Percentiles rank a stretch among this genome's conserved stretches.
phyloP scores from a whole-genome alignment of 1,140 invertebrate genomes.

The Orchesella cincta region DNA sequence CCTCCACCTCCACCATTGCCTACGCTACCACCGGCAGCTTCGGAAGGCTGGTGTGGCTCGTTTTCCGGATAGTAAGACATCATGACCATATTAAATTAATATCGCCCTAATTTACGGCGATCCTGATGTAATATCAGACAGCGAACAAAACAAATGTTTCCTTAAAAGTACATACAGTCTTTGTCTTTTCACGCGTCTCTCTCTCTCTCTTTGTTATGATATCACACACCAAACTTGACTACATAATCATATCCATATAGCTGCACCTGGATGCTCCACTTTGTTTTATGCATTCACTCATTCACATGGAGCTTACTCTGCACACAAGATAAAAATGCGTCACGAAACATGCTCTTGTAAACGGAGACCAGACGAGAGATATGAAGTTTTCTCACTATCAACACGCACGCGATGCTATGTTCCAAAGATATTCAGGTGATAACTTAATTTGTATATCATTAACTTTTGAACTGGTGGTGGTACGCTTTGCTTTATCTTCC shows the following conservation, averaged over 20 bases:
- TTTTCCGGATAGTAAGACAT: slow-evolving; percentile 17
- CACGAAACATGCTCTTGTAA: background rate
- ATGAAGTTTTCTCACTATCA: background rate
- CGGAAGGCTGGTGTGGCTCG: background rate
- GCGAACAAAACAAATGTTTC: background rate
- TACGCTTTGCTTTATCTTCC: no score
- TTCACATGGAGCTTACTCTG: no score
- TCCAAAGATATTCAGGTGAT: background rate
- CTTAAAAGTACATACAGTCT: background rate
- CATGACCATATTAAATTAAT: background rate
- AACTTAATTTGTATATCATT: background rate
- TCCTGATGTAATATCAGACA: background rate
- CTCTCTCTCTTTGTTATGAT: background rate
- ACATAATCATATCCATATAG: background rate
- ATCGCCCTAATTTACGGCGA: background rate
- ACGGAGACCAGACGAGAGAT: background rate
- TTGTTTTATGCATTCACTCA: background rate
- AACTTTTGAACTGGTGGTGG: background rate
- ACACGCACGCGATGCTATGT: background rate
- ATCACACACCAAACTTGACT: background rate
- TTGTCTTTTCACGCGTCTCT: background rate
- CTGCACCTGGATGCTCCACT: background rate
- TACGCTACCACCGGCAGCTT: background rate
- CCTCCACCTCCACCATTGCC: slow-evolving; percentile 7
- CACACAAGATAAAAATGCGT: no score